Evolutionary conservation across 1,140 invertebrate species (phyloP).

Genomic region (Micrasema longulum): DNA sequence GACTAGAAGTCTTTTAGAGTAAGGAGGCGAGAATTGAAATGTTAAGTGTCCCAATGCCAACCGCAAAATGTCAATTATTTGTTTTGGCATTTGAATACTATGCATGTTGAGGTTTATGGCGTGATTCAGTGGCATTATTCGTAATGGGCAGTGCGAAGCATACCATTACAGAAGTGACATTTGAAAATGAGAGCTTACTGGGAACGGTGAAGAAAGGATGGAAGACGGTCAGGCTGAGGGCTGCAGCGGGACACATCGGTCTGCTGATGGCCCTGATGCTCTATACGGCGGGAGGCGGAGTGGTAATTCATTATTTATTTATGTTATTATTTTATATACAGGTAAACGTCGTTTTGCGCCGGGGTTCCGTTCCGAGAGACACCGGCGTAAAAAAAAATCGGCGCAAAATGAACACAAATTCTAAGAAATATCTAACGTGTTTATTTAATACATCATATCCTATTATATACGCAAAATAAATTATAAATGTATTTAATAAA

Average conservation of each 20-base stretch:
- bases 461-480: too few species aligned
- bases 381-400: too few species aligned
- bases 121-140: constrained; percentile 1
- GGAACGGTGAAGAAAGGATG: constrained; percentile 61
- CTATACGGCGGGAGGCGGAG: constrained; percentile 79
- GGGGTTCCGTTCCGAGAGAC: too few species aligned
- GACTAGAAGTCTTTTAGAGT: too few species aligned
- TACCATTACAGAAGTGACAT: constrained; percentile 60
- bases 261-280: constrained; percentile 77
- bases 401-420: too few species aligned
- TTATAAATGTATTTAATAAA: too few species aligned
- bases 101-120: constrained; percentile 2
- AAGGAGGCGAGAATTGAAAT: too few species aligned
- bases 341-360: too few species aligned
- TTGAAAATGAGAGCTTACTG: constrained; percentile 67
- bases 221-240: constrained; percentile 69
- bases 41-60: not conserved
- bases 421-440: too few species aligned
- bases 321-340: too few species aligned
- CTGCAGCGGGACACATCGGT: constrained; percentile 76
- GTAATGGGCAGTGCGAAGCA: constrained; percentile 50
- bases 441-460: too few species aligned
- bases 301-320: too few species aligned
- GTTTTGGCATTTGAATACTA: constrained; percentile 8
- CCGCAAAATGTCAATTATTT: not conserved